Evolutionary conservation across 2,888 invertebrate species (phyloP), one percentile per base, ranked within the genome.

Genomic region (Drosophila nigritarsus): DNA sequence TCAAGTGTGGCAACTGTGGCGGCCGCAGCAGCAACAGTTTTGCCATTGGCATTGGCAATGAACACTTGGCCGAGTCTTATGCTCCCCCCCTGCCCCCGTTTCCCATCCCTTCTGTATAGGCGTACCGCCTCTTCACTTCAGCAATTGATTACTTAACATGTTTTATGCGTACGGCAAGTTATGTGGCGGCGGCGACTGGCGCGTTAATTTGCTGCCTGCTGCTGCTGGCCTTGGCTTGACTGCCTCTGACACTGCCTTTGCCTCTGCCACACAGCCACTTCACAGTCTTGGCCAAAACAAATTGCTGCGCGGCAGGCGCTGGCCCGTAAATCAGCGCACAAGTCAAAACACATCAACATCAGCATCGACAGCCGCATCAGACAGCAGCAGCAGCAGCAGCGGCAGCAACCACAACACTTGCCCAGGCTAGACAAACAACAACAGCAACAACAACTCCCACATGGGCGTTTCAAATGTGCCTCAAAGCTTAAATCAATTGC

Each of bases 71-170:
- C 40, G n/a, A 13, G n/a, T 55, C 27, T 1, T 11, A 29, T 24
- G 49, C 49, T 49, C 2, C 9, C 13, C 2, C 9, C 13, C n/a
- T n/a, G 2, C 45, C 48, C 8, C 18, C 27, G 5, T 54, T 0
- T 11, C 27, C 27, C 20, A 24, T 11, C 36, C 55, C 36, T n/a
- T 54, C 1, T n/a, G 8, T 38, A 24, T 34, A 15, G 63, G 30
- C 42, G 29, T 29, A 48, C 62, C 51, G 55, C 68, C 68, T 66
- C 65, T 62, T 30, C 60, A 67, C 80, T 63, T 64, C 72, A 59
- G 87, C 91, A 91, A 91, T 91, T 91, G 92, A 91, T 91, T 91
- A 91, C 87, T 91, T 87, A 91, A 87, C 92, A 90, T 91, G 91
- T 91, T 89, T 83, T 90, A 85, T 82, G 84, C 89, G 89, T 87